A percentile compares a stretch with the other conserved stretches of the same genome.
These are phyloP conservation scores for Drosophila prolongata DNA, from an alignment of 2,888 invertebrate species.

Conservation along the genomic window DNA sequence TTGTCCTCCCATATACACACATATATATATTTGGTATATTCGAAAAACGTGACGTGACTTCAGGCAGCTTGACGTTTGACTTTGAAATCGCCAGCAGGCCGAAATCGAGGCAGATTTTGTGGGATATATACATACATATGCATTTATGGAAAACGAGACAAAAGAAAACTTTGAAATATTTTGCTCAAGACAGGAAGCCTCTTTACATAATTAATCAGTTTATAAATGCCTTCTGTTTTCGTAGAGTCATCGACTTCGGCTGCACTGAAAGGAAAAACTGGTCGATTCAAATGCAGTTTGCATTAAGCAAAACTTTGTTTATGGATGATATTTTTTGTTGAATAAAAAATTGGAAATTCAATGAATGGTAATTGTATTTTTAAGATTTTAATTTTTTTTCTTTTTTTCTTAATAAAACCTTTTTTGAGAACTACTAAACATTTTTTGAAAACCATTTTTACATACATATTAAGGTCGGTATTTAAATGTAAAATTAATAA, in stretches of 20 bases:
- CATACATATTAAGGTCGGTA: too few relatives aligned
- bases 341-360: too few relatives aligned
- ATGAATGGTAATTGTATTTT: too few relatives aligned
- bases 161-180: conserved; percentile 51
- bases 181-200: conserved; percentile 80
- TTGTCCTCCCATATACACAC: conserved; percentile 50
- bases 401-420: neutral
- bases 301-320: too few relatives aligned
- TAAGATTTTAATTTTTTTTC: neutral
- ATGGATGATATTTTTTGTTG: too few relatives aligned
- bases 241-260: conserved; percentile 4
- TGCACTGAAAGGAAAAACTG: neutral
- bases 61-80: conserved; percentile 47
- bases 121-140: conserved; percentile 7
- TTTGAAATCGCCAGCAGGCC: conserved; percentile 57
- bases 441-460: too few relatives aligned
- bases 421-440: too few relatives aligned
- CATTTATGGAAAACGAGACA: conserved; percentile 50
- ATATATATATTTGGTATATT: neutral
- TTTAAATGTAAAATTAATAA: too few relatives aligned
- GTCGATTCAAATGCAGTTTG: too few relatives aligned
- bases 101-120: neutral
- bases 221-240: conserved; percentile 53
- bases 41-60: conserved; percentile 68
- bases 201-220: conserved; percentile 76